Percentiles rank a stretch among this genome's conserved stretches.
Evolutionary conservation across 2,113 vertebrate genomes (phyloP).

Genomic region (Rafetus swinhoei): DNA sequence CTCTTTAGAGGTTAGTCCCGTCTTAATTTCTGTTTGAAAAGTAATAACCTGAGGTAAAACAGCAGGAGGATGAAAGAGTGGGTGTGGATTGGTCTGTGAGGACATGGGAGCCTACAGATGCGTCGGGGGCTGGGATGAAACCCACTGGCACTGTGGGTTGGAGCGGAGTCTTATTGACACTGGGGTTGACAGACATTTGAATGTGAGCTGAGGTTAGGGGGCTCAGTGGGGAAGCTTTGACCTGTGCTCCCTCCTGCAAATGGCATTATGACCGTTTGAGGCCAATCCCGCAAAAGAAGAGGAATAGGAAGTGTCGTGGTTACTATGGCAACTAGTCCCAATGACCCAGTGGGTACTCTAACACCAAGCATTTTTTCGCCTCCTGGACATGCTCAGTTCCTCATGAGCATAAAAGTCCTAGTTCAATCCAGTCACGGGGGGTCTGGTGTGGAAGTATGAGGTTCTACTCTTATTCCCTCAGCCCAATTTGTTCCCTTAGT

Average conservation of each 20-base stretch:
- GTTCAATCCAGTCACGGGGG: neutral
- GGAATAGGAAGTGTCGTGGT: neutral
- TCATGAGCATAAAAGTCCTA: neutral
- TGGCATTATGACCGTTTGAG: neutral
- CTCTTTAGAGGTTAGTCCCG: constrained; percentile 1
- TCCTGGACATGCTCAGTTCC: neutral
- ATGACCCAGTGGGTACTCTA: neutral
- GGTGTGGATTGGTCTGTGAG: neutral
- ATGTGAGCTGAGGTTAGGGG: neutral
- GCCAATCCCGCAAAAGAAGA: neutral
- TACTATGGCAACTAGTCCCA: neutral
- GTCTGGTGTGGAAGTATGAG: neutral
- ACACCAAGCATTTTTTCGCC: neutral
- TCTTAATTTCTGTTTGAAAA: constrained; percentile 43
- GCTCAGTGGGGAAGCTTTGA: neutral
- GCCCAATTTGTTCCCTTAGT: neutral
- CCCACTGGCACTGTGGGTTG: neutral
- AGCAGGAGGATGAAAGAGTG: neutral
- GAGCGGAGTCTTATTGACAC: neutral
- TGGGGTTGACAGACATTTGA: neutral
- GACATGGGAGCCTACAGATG: accelerated
- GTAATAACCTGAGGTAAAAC: neutral
- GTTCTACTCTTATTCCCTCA: neutral
- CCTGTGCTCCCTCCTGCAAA: neutral
- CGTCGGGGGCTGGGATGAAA: neutral